Evolutionary conservation across 2,888 invertebrate species (phyloP), one percentile per base, ranked within the genome.

Genomic region (Oxyscelio sp.): DNA sequence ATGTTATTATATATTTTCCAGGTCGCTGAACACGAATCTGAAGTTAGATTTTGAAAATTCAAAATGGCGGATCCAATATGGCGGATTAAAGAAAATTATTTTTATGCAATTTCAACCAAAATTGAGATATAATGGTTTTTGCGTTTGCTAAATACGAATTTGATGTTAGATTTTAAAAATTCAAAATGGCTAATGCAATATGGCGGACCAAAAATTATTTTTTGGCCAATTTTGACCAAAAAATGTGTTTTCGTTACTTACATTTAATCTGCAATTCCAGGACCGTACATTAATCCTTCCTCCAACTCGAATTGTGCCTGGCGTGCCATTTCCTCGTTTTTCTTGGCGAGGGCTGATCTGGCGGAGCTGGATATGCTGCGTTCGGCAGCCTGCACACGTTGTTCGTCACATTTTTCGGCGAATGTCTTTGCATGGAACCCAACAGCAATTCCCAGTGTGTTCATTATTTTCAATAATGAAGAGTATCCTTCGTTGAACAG

Each of bases 1-100:
- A 34, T 34, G 34, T 34, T 34, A 34, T 59, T 59, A 22, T 59
- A 59, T 40, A 59, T 61, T 43, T 61, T 45, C n/a, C n/a, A n/a
- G n/a, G n/a, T n/a, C n/a, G n/a, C n/a, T n/a, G n/a, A n/a, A n/a
- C n/a, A n/a, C n/a, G n/a, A n/a, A n/a, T 54, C 15, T 54, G 17
- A 54, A 31, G 54, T 54, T 54, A 43, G 1, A 43, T 43, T 43
- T 17, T 15, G 17, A 43, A 43, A 43, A 15, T 15, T 43, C 17
- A 43, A 17, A 43, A 43, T 43, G 43, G 43, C 43, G 43, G 8
- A 43, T 43, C 17, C 48, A 48, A 48, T 48, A 48, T 15, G 43
- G 43, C 17, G 43, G 17, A 34, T 9, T 34, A 43, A 43, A 43
- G 9, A 17, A 43, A 43, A 43, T 15, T 43, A 40, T 2, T 43